phyloP scores from a whole-genome alignment of 2,888 invertebrate species.

The Punctoribates punctum region DNA sequence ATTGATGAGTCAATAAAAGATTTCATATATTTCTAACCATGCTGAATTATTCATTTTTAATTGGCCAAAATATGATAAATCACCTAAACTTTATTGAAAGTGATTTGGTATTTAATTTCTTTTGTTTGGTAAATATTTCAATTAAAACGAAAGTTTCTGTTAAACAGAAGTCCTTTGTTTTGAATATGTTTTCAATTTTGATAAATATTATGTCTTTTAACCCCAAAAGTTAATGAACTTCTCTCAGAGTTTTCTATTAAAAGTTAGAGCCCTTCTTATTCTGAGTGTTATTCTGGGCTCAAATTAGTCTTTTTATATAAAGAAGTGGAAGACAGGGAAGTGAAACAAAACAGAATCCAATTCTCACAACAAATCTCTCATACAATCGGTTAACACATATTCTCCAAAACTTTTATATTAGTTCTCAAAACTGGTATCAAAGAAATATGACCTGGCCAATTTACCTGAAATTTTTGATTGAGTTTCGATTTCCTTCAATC shows the following conservation, averaged over 20 bases:
- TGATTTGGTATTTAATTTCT: no score
- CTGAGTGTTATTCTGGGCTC: neutral
- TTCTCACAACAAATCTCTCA: neutral
- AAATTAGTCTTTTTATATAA: conserved; percentile 4
- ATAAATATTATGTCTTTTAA: conserved; percentile 7
- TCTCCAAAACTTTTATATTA: neutral
- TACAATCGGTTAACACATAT: neutral
- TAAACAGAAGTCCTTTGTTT: no score
- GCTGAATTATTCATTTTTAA: no score
- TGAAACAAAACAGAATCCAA: no score
- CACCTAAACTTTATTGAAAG: no score
- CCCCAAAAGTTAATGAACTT: conserved; percentile 22
- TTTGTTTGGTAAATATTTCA: neutral
- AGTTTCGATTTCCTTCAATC: no score
- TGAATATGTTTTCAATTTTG: no score
- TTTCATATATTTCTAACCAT: no score
- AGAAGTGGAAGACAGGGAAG: neutral
- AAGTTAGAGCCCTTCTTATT: neutral
- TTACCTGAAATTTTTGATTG: no score
- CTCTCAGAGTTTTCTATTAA: conserved; percentile 7
- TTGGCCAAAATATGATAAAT: no score
- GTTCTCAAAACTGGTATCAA: neutral
- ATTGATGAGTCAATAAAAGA: no score
- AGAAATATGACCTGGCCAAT: no score
- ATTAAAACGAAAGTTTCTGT: neutral